Evolutionary conservation across 2,888 invertebrate genomes (phyloP).

Genomic region (Listrodromus nycthemerus): DNA sequence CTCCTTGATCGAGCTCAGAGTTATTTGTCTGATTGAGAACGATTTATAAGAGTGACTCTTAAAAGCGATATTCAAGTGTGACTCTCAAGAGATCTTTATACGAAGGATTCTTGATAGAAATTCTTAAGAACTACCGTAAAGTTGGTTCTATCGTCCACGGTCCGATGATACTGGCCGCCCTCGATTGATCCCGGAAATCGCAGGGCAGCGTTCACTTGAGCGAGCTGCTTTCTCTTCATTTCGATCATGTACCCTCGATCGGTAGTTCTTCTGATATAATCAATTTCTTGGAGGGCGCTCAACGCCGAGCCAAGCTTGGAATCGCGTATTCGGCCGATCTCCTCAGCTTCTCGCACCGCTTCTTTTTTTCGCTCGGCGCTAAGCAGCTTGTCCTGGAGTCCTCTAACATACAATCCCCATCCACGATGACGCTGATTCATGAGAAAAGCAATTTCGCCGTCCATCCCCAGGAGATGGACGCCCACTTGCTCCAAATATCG

Average conservation of each 20-base stretch:
- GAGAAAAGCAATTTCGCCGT: slow-evolving; percentile 80
- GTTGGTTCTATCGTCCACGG: slow-evolving; percentile 69
- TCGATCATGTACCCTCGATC: slow-evolving; percentile 82
- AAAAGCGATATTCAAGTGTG: no score
- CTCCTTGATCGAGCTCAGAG: background rate
- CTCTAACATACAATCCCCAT: slow-evolving; percentile 81
- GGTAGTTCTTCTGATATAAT: slow-evolving; percentile 83
- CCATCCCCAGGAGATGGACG: slow-evolving; percentile 81
- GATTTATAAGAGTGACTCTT: no score
- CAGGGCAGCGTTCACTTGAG: slow-evolving; percentile 68
- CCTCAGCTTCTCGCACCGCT: slow-evolving; percentile 77
- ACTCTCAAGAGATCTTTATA: no score
- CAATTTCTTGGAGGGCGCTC: slow-evolving; percentile 82
- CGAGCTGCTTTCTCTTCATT: slow-evolving; percentile 74
- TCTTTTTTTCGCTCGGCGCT: slow-evolving; percentile 77
- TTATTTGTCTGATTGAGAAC: no score
- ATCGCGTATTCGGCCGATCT: slow-evolving; percentile 81
- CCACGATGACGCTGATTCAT: slow-evolving; percentile 80
- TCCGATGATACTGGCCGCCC: slow-evolving; percentile 70
- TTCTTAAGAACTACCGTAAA: slow-evolving; percentile 71
- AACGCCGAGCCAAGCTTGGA: slow-evolving; percentile 80
- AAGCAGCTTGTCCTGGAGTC: slow-evolving; percentile 79
- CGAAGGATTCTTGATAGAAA: background rate
- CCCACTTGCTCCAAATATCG: slow-evolving; percentile 80
- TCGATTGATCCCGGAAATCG: slow-evolving; percentile 66